These are phyloP conservation scores for Perognathus longimembris DNA, from an alignment of 2,113 vertebrate genomes.

Conservation along the genomic window DNA sequence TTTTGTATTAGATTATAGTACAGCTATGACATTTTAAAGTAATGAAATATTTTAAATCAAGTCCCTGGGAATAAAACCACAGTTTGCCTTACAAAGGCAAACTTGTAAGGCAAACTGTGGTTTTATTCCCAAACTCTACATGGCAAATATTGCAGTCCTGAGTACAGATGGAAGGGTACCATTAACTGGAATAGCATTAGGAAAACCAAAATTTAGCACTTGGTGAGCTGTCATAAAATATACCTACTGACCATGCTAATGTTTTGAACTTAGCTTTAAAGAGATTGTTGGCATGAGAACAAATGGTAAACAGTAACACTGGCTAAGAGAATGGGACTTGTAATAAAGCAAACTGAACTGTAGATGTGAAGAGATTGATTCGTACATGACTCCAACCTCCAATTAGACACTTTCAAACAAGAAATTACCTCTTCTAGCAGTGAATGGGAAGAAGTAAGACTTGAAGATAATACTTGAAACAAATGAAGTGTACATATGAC, in stretches of 20 bases:
- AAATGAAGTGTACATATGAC: neutral
- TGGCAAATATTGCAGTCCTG: neutral
- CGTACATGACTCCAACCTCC: neutral
- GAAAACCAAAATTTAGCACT: neutral
- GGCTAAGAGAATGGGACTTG: neutral
- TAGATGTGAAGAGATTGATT: too few relatives aligned
- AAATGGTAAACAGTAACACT: neutral
- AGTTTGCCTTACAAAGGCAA: neutral
- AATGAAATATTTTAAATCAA: neutral
- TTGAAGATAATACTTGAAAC: rapidly evolving
- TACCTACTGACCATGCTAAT: neutral
- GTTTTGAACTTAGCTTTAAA: neutral
- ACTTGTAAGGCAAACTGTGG: too few relatives aligned
- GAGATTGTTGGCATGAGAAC: neutral
- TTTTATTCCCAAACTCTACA: neutral
- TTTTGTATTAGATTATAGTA: neutral
- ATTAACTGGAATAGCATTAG: too few relatives aligned
- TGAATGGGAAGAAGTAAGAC: neutral
- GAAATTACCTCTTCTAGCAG: neutral
- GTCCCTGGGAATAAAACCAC: neutral
- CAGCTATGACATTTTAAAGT: neutral
- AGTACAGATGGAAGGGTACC: neutral
- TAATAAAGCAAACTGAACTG: neutral
- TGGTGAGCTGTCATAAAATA: neutral
- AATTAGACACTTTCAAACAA: neutral